A percentile compares a stretch with the other conserved stretches of the same genome.
These are phyloP conservation scores for Hiodon alosoides DNA, from an alignment of 2,113 vertebrate species.

Conservation along the genomic window DNA sequence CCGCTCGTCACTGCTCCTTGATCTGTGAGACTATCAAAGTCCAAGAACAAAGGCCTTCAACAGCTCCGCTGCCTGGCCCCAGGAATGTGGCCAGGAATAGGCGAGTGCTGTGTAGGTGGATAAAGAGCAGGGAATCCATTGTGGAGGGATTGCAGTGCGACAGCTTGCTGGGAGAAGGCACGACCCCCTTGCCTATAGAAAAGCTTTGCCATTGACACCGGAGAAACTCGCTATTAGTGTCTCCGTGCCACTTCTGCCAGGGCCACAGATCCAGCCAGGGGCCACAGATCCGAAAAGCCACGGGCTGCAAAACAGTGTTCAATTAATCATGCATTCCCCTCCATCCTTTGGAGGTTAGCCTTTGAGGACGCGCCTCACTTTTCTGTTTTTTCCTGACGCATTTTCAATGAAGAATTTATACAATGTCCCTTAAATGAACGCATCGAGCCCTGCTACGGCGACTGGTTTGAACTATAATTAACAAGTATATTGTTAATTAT, in stretches of 20 bases:
- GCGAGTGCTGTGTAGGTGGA: neutral
- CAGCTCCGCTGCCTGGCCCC: neutral
- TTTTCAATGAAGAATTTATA: constrained; percentile 23
- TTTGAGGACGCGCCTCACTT: constrained; percentile 11
- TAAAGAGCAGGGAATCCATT: neutral
- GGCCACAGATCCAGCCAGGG: neutral
- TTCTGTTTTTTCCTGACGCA: constrained; percentile 21
- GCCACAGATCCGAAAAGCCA: neutral
- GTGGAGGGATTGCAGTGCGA: neutral
- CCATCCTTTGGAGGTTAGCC: constrained; percentile 23
- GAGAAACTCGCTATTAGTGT: neutral
- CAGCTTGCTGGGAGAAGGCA: neutral
- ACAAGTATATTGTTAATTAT: constrained; percentile 40
- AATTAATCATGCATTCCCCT: constrained; percentile 10
- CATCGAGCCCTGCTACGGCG: constrained; percentile 31
- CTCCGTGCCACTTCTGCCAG: neutral
- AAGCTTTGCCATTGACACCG: neutral
- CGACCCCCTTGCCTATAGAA: neutral
- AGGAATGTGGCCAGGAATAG: neutral
- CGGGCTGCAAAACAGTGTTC: neutral
- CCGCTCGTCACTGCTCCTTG: neutral
- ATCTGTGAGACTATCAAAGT: neutral
- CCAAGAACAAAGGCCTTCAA: constrained; percentile 14
- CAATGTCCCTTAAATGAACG: constrained; percentile 34
- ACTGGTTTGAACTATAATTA: constrained; percentile 45